These are phyloP conservation scores for Echiichthys vipera DNA, from an alignment of 2,797 vertebrate species.

Conservation along the genomic window DNA sequence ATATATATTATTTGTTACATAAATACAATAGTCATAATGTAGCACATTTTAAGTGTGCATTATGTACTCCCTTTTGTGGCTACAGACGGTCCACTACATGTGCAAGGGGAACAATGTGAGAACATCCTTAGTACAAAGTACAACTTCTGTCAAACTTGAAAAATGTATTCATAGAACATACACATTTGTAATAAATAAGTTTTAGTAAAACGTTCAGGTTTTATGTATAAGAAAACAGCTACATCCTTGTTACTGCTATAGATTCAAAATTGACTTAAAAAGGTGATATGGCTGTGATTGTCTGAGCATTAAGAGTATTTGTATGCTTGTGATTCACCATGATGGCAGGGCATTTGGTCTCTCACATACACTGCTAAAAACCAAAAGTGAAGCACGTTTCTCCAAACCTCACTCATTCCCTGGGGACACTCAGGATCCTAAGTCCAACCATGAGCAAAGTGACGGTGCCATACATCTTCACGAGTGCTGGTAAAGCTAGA, in stretches of 20 bases:
- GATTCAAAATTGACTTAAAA: constrained; percentile 28
- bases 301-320: constrained; percentile 62
- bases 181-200: constrained; percentile 83
- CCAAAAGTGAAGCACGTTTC: constrained; percentile 19
- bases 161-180: constrained; percentile 65
- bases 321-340: constrained; percentile 15
- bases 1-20: constrained; percentile 87
- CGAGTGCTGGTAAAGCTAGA: constrained; percentile 40
- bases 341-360: constrained; percentile 18
- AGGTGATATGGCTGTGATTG: constrained; percentile 72
- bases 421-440: constrained; percentile 13
- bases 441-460: constrained; percentile 33
- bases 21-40: constrained; percentile 81
- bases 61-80: constrained; percentile 76
- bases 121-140: constrained; percentile 62
- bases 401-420: constrained; percentile 19
- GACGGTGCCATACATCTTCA: constrained; percentile 19
- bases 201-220: constrained; percentile 63
- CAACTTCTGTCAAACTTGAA: constrained; percentile 60
- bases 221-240: constrained; percentile 41
- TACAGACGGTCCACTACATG: constrained; percentile 62
- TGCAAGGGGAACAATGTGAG: constrained; percentile 64
- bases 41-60: constrained; percentile 66
- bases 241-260: constrained; percentile 40
- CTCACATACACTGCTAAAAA: constrained; percentile 35